Base-by-base conservation (phyloP, 2,113 vertebrate genomes). In the Esox niger region DNA sequence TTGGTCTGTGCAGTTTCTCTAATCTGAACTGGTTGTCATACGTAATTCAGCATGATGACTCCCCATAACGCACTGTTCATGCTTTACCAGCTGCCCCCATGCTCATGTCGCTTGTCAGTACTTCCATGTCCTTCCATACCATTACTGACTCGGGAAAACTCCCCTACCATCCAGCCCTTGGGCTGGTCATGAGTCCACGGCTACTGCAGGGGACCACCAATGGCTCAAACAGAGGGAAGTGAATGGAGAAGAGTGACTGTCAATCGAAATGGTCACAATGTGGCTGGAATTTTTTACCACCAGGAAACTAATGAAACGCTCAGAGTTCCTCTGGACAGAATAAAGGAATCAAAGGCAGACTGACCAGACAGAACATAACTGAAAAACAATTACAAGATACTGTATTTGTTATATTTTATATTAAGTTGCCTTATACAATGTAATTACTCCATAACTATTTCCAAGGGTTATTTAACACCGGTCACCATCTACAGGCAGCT, bases 51-150 rank as follows among this genome's bases (percentile, higher is more conserved):
- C 29, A 59, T 31, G 57, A 59, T 59, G 27, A 59, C 10, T 52
- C 62, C 52, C 70, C 75, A 77, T 63, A 46, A 66, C 58, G 5
- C 77, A 79, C 64, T 59, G 26, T 72, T 47, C 38, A 46, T 25
- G 76, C 82, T 65, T 54, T 84, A 87, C 84, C 75, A 55, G 52
- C 78, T 83, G 83, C 79, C 84, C 84, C 86, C 87, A 84, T 88
- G 86, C 76, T 83, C 87, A 85, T 83, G 56, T 52, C 79, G 74
- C 79, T 63, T 65, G 70, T 78, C 83, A 81, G 59, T 81, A 86
- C 84, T 74, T 74, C 76, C 70, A 81, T 68, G 38, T 15, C 38
- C 65, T 27, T 71, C 79, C 71, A 26, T 43, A 54, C 62, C 80
- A 80, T 74, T n/a, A 79, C 81, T 63, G 70, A 82, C 67, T 71